Conservation (phyloP, 2,797 vertebrate genomes). For the Hafferia zeledoni region DNA sequence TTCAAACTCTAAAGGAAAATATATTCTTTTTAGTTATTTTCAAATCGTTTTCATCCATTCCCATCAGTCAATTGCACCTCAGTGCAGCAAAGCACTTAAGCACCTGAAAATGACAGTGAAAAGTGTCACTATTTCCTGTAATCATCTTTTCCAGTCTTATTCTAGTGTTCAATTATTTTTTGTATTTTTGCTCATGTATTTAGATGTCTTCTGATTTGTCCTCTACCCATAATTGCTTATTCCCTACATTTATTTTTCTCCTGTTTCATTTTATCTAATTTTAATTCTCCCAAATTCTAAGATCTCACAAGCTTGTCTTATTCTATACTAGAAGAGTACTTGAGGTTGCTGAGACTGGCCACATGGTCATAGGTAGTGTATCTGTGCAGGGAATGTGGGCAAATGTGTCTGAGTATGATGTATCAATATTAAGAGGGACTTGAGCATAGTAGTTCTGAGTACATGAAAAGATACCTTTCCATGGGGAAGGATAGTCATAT, state of each 20-base stretch:
- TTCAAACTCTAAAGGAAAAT: not conserved
- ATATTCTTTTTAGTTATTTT: not conserved
- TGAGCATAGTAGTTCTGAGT: not conserved
- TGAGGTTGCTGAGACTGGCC: not conserved
- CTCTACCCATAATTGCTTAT: not conserved
- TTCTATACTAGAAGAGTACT: not conserved
- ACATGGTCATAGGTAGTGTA: not conserved
- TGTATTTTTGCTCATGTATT: not conserved
- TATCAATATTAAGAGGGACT: not conserved
- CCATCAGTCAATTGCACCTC: not conserved
- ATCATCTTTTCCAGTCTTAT: not conserved
- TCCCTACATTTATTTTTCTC: not conserved
- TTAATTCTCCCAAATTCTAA: not conserved
- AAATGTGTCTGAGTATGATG: not conserved
- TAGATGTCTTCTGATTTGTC: not conserved
- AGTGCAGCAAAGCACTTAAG: not conserved
- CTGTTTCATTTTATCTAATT: not conserved
- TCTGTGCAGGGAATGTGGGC: fast-evolving
- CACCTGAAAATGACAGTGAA: not conserved
- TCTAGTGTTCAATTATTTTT: not conserved
- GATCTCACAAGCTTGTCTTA: not conserved
- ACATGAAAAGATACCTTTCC: not conserved
- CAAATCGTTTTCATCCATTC: not conserved
- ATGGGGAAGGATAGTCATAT: not conserved
- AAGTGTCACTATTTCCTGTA: not conserved